These are phyloP conservation scores for Erythrocercus mccallii DNA, from an alignment of 2,113 vertebrate species.

Conservation along the genomic window DNA sequence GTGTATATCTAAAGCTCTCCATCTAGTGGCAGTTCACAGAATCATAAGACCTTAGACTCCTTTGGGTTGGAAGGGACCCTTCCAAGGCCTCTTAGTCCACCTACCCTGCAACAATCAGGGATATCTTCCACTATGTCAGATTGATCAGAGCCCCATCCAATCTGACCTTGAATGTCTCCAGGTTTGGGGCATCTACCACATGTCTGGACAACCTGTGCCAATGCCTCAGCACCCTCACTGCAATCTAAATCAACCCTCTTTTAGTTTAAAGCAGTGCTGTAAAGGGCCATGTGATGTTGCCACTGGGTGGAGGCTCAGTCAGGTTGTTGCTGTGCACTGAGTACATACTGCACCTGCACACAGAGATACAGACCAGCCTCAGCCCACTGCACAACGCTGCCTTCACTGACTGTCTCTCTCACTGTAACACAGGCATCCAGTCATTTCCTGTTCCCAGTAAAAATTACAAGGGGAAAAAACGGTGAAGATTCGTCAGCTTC, in stretches of 20 bases:
- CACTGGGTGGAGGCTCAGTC: not conserved
- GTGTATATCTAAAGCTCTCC: constrained; percentile 35
- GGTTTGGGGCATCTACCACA: not conserved
- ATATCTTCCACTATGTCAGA: not conserved
- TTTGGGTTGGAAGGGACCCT: not conserved
- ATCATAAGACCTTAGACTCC: not conserved
- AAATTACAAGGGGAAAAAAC: not conserved
- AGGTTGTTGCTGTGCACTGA: not conserved
- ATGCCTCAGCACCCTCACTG: not conserved
- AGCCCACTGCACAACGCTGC: not conserved
- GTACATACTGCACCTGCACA: fast-evolving
- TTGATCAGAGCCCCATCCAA: not conserved
- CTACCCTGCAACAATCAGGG: not conserved
- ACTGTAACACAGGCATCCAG: not conserved
- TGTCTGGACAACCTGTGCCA: not conserved
- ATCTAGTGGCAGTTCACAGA: constrained; percentile 35
- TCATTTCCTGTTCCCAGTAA: not conserved
- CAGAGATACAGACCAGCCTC: not conserved
- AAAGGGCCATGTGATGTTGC: not conserved
- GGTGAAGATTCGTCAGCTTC: not conserved
- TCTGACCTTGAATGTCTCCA: not conserved
- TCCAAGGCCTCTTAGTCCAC: not conserved
- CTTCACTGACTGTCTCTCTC: not conserved
- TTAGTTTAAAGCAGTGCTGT: not conserved
- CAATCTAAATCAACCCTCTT: not conserved